These are phyloP conservation scores for Campoplex nolae DNA, from an alignment of 2,888 invertebrate species.

Conservation along the genomic window DNA sequence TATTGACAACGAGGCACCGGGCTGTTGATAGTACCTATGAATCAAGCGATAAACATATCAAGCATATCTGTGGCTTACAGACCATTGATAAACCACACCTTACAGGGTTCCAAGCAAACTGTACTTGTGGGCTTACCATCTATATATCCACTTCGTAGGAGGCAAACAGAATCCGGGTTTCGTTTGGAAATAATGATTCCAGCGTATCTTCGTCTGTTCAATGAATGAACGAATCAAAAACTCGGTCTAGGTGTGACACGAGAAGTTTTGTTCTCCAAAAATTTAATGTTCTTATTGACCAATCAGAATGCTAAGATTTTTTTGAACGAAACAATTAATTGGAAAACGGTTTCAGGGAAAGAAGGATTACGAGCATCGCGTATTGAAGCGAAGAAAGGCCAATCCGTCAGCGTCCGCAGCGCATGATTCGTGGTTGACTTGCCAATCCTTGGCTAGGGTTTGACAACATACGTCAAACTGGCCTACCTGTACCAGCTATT, in stretches of 20 bases:
- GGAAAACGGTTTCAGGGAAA: neutral
- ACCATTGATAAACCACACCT: neutral
- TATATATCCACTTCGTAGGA: neutral
- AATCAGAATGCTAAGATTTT: neutral
- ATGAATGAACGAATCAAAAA: neutral
- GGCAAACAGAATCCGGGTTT: neutral
- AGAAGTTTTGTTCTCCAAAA: neutral
- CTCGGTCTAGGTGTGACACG: neutral
- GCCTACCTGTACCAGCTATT: constrained; percentile 9
- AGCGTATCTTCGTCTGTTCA: too few relatives aligned
- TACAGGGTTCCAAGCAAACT: neutral
- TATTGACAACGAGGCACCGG: neutral
- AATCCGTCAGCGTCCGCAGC: neutral
- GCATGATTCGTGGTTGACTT: neutral
- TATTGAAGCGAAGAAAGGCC: neutral
- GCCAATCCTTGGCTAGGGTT: neutral
- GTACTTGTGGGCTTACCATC: neutral
- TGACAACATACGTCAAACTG: neutral
- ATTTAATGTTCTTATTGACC: neutral
- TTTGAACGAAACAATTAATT: neutral
- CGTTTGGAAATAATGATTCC: neutral
- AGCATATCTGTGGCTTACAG: neutral
- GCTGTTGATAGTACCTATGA: neutral
- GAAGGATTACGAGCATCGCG: neutral
- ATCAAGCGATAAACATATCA: neutral